phyloP scores from a whole-genome alignment of 2,113 vertebrate genomes.

The Nannobrachium achirus region DNA sequence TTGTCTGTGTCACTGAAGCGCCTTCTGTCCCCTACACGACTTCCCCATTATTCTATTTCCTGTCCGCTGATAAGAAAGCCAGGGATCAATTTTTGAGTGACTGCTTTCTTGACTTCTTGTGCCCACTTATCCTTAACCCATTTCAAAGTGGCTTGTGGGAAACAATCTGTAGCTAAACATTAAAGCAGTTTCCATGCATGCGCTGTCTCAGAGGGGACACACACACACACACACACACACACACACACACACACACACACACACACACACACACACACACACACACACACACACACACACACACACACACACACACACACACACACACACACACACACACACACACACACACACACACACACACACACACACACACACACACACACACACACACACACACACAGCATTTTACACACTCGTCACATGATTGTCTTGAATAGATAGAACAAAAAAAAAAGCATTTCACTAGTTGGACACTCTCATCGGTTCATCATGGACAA shows the following conservation, averaged over 20 bases:
- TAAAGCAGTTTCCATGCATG: background rate
- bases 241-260: no score
- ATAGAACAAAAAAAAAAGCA: background rate
- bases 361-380: no score
- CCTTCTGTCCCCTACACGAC: background rate
- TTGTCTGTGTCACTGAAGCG: constrained; percentile 25
- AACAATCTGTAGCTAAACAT: constrained; percentile 9
- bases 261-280: no score
- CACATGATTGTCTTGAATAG: no score
- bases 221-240: no score
- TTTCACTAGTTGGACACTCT: background rate
- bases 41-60: constrained; percentile 33
- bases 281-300: no score
- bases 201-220: background rate
- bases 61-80: constrained; percentile 43
- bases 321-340: no score
- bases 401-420: no score
- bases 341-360: no score
- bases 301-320: no score
- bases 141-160: background rate
- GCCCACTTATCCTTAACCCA: constrained; percentile 16
- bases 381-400: no score
- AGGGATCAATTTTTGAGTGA: constrained; percentile 39
- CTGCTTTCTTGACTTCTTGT: constrained; percentile 21
- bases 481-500: background rate